Evolutionary conservation across 92 coral and sea anemone species (phyloP).

Genomic region (Actinernus sp.): DNA sequence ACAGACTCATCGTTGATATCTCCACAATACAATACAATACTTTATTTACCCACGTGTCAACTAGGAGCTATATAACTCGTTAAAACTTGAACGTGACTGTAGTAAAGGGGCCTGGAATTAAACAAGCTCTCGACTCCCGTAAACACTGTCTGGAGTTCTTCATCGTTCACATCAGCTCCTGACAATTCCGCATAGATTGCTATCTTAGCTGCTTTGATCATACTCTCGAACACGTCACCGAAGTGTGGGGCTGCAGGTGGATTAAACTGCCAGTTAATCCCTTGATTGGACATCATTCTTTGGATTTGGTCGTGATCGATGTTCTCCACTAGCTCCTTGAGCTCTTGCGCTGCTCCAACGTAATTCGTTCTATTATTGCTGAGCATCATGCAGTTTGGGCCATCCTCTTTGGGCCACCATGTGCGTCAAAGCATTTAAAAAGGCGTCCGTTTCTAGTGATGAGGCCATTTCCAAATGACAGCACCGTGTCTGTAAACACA

Average conservation of each 20-base stretch:
- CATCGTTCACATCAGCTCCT: conserved; percentile 53
- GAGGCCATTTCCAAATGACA: conserved; percentile 62
- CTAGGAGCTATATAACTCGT: no score
- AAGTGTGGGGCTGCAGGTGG: conserved; percentile 63
- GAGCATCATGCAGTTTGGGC: not conserved
- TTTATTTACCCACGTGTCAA: no score
- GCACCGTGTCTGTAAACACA: conserved; percentile 60
- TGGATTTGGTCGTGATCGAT: conserved; percentile 34
- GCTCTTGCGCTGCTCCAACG: conserved; percentile 11
- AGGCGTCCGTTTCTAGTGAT: conserved; percentile 51
- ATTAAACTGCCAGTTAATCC: conserved; percentile 54
- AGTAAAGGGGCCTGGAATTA: conserved; percentile 56
- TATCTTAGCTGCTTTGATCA: conserved; percentile 67
- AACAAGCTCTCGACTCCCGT: conserved; percentile 48
- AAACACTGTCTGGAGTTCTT: conserved; percentile 33
- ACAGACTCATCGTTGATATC: conserved; percentile 59
- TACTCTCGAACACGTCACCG: conserved; percentile 55
- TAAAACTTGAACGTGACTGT: no score
- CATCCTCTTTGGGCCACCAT: conserved; percentile 40
- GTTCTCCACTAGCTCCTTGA: conserved; percentile 23
- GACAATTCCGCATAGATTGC: conserved; percentile 47
- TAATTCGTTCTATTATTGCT: not conserved
- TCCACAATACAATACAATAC: no score
- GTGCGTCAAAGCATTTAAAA: conserved; percentile 38
- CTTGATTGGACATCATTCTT: conserved; percentile 46